phyloP scores from a whole-genome alignment of 2,797 vertebrate species.

The Sylvia borin region DNA sequence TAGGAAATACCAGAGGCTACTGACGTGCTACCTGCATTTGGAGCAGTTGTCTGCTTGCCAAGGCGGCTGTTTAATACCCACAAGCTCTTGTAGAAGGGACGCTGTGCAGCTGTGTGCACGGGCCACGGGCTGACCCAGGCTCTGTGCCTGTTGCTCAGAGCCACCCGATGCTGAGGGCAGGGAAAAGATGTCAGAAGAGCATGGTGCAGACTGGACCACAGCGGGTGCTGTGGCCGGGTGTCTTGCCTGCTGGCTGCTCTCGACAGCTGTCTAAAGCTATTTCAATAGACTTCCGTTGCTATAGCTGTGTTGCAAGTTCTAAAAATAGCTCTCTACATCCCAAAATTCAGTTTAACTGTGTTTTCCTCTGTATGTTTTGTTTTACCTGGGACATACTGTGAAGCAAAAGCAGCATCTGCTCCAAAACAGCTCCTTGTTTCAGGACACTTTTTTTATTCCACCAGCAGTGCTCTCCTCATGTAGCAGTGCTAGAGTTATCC shows the following conservation, averaged over 20 bases:
- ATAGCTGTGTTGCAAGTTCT: not conserved
- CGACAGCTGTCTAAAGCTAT: not conserved
- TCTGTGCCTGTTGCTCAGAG: not conserved
- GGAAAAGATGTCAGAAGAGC: not conserved
- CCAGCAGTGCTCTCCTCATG: rapidly evolving
- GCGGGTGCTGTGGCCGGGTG: not conserved
- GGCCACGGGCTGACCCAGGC: not conserved
- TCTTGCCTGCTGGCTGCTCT: not conserved
- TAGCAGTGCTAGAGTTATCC: not conserved
- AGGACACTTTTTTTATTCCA: not conserved
- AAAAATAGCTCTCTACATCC: not conserved
- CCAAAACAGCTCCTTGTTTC: not conserved
- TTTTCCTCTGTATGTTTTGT: not conserved
- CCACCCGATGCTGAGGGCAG: rapidly evolving
- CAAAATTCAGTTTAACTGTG: not conserved
- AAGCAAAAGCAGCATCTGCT: not conserved
- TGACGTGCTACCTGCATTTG: not conserved
- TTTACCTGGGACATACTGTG: not conserved
- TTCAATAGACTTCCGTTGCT: not conserved
- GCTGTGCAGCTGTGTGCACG: not conserved
- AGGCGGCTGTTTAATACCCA: not conserved
- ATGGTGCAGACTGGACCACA: not conserved
- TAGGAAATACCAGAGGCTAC: not conserved
- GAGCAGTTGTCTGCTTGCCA: not conserved
- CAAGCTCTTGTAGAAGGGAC: not conserved